Base-by-base conservation (phyloP, 2,888 invertebrate species). In the Keiferia lycopersicella region DNA sequence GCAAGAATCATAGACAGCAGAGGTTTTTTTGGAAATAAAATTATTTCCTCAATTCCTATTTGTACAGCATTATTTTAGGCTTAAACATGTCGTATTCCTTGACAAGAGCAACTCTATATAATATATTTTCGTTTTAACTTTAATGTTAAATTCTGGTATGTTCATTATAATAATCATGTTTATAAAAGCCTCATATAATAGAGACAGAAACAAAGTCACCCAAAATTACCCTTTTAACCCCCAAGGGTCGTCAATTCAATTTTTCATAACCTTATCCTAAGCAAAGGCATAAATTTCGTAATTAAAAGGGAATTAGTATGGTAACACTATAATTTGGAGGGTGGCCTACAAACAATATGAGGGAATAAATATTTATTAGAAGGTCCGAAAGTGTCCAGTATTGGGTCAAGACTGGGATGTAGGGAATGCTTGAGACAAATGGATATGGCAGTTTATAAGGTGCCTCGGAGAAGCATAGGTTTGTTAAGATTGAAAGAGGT, bases 341-440 rank as follows among this genome's bases (percentile, higher is more conserved):
- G 73, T 64, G 65, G 64, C 71, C 72, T 68, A 78, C 79, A 73
- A 82, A 88, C 88, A 87, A 87, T 88, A 86, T 85, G 85, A 81
- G 81, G 71, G 84, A 82, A 89, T 89, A 88, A 90, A 90, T 90
- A 90, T 90, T 89, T 90, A 89, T 89, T 88, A 88, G 86, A 81
- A 84, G 77, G 72, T 80, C 81, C 80, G 78, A 82, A 86, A 87
- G 77, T 88, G 88, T 87, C 87, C 88, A 86, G 85, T 89, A 89
- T 87, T 80, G 83, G 88, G 86, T 84, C 80, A 80, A 57, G 16
- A 64, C 73, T 3, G 11, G 34, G 75, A 81, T 69, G 65, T 64
- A 6, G 0, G 67, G 75, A 78, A 38, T 22, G 41, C 51, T 65
- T 67, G 68, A 66, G 66, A 65, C 22, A 4, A 0, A 11, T 73